These are phyloP conservation scores for Hermatobates lingyangjiaoensis DNA, from an alignment of 1,140 invertebrate genomes.

Conservation along the genomic window DNA sequence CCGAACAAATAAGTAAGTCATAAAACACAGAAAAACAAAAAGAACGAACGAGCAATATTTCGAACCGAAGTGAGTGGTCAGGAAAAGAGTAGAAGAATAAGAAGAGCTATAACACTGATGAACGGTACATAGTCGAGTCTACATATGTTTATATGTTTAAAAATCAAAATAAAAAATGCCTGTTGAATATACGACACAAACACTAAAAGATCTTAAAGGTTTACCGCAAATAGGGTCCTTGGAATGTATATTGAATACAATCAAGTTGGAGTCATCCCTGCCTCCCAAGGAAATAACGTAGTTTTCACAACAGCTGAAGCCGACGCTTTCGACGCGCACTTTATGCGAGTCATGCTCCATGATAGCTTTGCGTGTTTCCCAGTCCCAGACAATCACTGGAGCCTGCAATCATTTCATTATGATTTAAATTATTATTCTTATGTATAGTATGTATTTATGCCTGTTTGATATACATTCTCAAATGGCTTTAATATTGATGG, in stretches of 20 bases:
- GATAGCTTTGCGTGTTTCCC: conserved; percentile 35
- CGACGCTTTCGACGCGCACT: conserved; percentile 59
- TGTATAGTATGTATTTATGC: not conserved
- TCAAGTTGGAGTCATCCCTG: conserved; percentile 63
- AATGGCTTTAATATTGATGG: not conserved
- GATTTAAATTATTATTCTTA: not conserved
- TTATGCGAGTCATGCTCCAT: conserved; percentile 64
- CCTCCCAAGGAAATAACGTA: conserved; percentile 74
- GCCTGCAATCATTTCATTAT: conserved; percentile 29
- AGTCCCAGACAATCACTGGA: conserved; percentile 73
- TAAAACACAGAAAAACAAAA: too few relatives aligned
- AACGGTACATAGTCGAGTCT: too few relatives aligned
- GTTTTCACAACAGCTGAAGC: conserved; percentile 58
- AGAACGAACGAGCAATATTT: too few relatives aligned
- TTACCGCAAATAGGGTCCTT: conserved; percentile 42
- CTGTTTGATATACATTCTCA: not conserved
- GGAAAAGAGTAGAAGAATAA: too few relatives aligned
- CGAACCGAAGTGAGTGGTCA: too few relatives aligned
- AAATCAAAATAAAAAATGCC: too few relatives aligned
- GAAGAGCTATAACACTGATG: too few relatives aligned
- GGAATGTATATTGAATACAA: conserved; percentile 47
- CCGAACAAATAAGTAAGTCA: too few relatives aligned
- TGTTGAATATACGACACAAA: too few relatives aligned
- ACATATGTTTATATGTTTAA: too few relatives aligned
- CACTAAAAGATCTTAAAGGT: too few relatives aligned